These are phyloP conservation scores for Latrodectus hesperus DNA, from an alignment of 2,888 invertebrate species.

Conservation along the genomic window DNA sequence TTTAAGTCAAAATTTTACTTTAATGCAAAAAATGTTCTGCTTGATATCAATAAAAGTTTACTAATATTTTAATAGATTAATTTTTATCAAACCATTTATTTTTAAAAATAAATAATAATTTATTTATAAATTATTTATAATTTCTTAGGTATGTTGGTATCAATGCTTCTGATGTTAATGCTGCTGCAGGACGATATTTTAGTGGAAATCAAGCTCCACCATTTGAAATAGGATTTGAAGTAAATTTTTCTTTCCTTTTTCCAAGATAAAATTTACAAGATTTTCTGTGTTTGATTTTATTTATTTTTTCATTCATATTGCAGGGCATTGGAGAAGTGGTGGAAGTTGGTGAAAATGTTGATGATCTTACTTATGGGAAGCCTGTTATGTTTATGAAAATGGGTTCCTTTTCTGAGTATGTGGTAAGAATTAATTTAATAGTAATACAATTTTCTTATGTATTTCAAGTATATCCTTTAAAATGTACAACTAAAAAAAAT, in stretches of 20 bases:
- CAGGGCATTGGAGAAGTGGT: slow-evolving; percentile 72
- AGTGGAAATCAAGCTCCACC: slow-evolving; percentile 20
- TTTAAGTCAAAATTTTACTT: too few relatives aligned
- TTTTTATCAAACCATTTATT: too few relatives aligned
- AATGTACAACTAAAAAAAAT: too few relatives aligned
- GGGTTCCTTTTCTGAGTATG: slow-evolving; percentile 74
- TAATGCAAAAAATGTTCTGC: too few relatives aligned
- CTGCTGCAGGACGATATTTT: slow-evolving; percentile 58
- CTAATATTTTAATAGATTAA: too few relatives aligned
- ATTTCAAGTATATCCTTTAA: too few relatives aligned
- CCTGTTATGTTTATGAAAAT: slow-evolving; percentile 73
- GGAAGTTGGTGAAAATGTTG: slow-evolving; percentile 71
- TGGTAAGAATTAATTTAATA: slow-evolving; percentile 70
- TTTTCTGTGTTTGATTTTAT: not conserved
- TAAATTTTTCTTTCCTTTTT: not conserved
- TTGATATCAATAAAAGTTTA: too few relatives aligned
- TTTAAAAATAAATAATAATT: not conserved
- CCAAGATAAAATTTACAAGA: not conserved
- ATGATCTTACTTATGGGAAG: slow-evolving; percentile 72
- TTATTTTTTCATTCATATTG: not conserved
- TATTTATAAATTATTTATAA: not conserved
- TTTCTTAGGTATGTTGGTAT: slow-evolving; percentile 54
- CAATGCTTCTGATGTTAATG: slow-evolving; percentile 64
- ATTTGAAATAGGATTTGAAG: slow-evolving; percentile 61
- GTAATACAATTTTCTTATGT: too few relatives aligned